These are phyloP conservation scores for Gavialis gangeticus DNA, from an alignment of 2,113 vertebrate species.

Conservation along the genomic window DNA sequence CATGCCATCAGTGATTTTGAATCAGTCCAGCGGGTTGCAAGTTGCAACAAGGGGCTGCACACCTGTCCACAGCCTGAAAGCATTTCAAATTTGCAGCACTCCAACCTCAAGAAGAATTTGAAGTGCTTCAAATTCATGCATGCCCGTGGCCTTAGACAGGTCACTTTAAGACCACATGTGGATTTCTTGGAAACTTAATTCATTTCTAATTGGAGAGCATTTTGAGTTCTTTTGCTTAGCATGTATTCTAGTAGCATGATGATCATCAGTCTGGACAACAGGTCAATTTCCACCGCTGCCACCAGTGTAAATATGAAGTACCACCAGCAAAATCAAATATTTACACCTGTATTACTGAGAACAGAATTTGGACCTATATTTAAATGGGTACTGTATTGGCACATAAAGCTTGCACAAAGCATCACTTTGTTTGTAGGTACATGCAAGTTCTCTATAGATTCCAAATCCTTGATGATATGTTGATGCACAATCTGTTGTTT, in stretches of 20 bases:
- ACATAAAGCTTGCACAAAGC: not conserved
- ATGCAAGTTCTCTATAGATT: not conserved
- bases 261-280: not conserved
- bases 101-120: too few relatives aligned
- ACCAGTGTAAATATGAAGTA: not conserved
- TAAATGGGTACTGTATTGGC: not conserved
- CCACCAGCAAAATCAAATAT: not conserved
- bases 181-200: not conserved
- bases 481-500: not conserved
- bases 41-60: too few relatives aligned
- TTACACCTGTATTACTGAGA: not conserved
- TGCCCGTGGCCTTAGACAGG: not conserved
- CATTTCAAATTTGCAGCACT: too few relatives aligned
- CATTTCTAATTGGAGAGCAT: not conserved
- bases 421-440: accelerated
- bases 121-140: too few relatives aligned
- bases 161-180: not conserved
- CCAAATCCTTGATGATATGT: not conserved
- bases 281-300: not conserved
- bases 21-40: too few relatives aligned
- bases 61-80: too few relatives aligned
- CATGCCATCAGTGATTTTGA: too few relatives aligned
- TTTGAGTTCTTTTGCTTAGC: not conserved
- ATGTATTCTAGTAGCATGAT: not conserved
- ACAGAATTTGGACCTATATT: not conserved